phyloP scores from a whole-genome alignment of 2,797 vertebrate species.

The Phylloscopus collybita region DNA sequence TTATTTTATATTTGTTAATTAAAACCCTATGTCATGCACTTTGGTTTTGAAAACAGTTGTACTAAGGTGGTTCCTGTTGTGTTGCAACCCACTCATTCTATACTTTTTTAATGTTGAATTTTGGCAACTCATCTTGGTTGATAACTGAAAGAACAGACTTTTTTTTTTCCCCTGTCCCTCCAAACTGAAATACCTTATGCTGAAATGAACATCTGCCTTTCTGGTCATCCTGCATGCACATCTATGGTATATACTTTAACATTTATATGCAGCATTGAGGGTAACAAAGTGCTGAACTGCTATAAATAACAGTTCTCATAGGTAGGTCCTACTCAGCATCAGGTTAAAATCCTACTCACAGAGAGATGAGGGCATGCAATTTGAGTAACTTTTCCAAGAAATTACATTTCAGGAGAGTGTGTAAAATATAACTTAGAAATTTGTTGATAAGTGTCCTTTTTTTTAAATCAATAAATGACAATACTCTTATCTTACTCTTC shows the following conservation, averaged over 20 bases:
- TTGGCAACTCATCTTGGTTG: neutral
- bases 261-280: neutral
- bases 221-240: neutral
- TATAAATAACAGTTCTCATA: neutral
- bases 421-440: neutral
- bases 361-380: neutral
- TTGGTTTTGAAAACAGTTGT: neutral
- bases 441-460: neutral
- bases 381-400: neutral
- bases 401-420: neutral
- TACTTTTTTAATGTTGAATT: neutral
- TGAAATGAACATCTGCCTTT: neutral
- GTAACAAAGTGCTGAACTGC: neutral
- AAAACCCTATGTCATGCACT: neutral
- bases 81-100: neutral
- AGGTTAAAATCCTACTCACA: neutral
- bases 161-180: neutral
- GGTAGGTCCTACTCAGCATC: neutral
- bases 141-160: neutral
- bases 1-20: neutral
- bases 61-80: neutral
- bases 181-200: neutral
- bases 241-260: neutral
- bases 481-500: neutral
- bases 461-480: neutral